Conservation (phyloP, 2,113 vertebrate genomes). For the Glaucomys volans region DNA sequence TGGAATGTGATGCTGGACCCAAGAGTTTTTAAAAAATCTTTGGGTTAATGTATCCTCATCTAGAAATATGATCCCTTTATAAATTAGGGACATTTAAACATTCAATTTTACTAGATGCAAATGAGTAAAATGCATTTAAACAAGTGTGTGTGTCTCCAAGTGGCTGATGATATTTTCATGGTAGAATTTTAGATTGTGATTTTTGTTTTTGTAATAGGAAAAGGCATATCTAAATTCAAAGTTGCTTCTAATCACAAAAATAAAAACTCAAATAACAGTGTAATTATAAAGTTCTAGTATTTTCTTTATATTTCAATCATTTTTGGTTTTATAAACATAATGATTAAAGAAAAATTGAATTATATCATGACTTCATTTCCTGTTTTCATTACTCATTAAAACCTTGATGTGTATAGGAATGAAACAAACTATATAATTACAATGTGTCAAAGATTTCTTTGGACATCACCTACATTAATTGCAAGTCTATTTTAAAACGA, state of each 20-base stretch:
- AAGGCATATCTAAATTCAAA: conserved; percentile 43
- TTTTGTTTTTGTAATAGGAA: conserved; percentile 32
- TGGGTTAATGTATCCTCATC: conserved; percentile 7
- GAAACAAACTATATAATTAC: conserved; percentile 65
- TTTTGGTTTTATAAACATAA: conserved; percentile 52
- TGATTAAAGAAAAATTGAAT: conserved; percentile 53
- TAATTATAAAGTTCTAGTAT: conserved; percentile 13
- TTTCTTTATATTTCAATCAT: conserved; percentile 42
- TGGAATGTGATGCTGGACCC: conserved; percentile 3
- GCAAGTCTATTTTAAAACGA: conserved; percentile 64
- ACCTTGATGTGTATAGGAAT: conserved; percentile 28
- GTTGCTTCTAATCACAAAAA: conserved; percentile 60
- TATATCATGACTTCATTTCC: conserved; percentile 57
- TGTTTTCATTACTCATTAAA: conserved; percentile 68
- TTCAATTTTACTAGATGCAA: background rate
- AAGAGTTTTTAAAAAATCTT: conserved; percentile 9
- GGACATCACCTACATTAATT: conserved; percentile 62
- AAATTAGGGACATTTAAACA: conserved; percentile 23
- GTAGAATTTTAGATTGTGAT: conserved; percentile 44
- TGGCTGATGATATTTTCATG: conserved; percentile 44
- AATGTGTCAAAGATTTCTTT: conserved; percentile 45
- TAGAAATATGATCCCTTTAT: conserved; percentile 48
- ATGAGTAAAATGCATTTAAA: conserved; percentile 37
- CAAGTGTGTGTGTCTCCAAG: background rate
- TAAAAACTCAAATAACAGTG: background rate